Percentiles rank a stretch among this genome's conserved stretches.
These are phyloP conservation scores for Pseudococcus longispinus DNA, from an alignment of 2,888 invertebrate genomes.

Conservation along the genomic window DNA sequence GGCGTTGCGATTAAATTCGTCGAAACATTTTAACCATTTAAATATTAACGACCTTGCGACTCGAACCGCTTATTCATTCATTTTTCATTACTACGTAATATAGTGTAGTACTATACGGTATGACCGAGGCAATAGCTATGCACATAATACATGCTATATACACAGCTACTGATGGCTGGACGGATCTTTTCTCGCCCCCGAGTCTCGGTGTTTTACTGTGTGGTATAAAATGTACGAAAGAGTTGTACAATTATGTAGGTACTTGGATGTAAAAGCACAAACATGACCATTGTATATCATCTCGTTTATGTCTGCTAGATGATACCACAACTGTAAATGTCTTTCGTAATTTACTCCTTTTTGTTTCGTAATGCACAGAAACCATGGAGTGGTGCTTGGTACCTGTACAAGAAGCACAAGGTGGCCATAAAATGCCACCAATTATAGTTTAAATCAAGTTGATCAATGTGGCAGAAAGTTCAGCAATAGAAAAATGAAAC, in stretches of 20 bases:
- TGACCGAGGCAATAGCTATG: neutral
- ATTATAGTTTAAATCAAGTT: too few relatives aligned
- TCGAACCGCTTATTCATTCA: slow-evolving; percentile 33
- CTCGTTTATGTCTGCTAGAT: too few relatives aligned
- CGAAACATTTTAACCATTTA: slow-evolving; percentile 32
- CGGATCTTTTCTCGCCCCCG: neutral
- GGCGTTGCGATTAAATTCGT: slow-evolving; percentile 39
- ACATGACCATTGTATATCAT: too few relatives aligned
- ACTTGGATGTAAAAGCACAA: too few relatives aligned
- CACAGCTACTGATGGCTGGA: neutral
- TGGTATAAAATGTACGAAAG: neutral
- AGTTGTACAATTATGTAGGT: neutral
- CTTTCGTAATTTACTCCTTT: too few relatives aligned
- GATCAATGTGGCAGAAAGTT: too few relatives aligned
- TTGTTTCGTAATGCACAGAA: too few relatives aligned
- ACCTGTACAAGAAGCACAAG: too few relatives aligned
- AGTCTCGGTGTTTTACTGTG: neutral
- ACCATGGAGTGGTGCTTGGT: too few relatives aligned
- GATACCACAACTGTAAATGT: too few relatives aligned
- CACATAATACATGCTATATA: neutral
- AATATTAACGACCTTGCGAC: slow-evolving; percentile 42
- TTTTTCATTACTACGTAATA: slow-evolving; percentile 23
- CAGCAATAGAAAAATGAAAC: too few relatives aligned
- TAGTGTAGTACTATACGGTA: neutral
- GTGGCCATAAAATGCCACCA: too few relatives aligned